phyloP scores from a whole-genome alignment of 2,888 invertebrate genomes.

The Arctia plantaginis region DNA sequence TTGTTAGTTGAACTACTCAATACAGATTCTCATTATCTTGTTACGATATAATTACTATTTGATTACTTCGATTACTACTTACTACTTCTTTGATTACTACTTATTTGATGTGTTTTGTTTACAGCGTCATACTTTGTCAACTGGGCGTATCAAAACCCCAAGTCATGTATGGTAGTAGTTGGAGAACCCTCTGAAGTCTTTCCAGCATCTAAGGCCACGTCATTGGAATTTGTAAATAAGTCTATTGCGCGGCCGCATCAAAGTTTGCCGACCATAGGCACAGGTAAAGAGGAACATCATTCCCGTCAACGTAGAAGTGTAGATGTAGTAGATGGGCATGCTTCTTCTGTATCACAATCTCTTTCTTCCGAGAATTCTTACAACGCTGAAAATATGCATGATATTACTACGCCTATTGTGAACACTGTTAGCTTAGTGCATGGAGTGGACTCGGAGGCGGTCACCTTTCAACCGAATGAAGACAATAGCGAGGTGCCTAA shows the following conservation, averaged over 20 bases:
- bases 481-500: constrained; percentile 60
- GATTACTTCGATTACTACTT: constrained; percentile 12
- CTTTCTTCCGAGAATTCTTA: constrained; percentile 76
- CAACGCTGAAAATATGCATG: constrained; percentile 82
- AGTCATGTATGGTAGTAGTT: constrained; percentile 94
- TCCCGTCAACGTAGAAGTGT: constrained; percentile 90
- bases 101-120: constrained; percentile 51
- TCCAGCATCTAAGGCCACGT: constrained; percentile 89
- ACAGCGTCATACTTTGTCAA: constrained; percentile 93
- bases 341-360: constrained; percentile 75
- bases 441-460: constrained; percentile 72
- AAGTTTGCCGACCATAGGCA: constrained; percentile 83
- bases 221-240: constrained; percentile 89
- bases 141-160: constrained; percentile 94
- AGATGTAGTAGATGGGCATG: constrained; percentile 89
- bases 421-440: constrained; percentile 81
- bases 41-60: neutral
- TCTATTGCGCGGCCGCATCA: constrained; percentile 89
- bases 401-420: constrained; percentile 76
- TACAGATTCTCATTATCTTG: neutral
- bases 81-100: constrained; percentile 13
- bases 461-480: constrained; percentile 54
- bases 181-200: constrained; percentile 91
- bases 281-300: constrained; percentile 84
- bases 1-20: too few species aligned